Percentiles rank a stretch among this genome's conserved stretches.
Evolutionary conservation across 1,140 invertebrate genomes (phyloP).

Genomic region (Drosophila nannoptera): DNA sequence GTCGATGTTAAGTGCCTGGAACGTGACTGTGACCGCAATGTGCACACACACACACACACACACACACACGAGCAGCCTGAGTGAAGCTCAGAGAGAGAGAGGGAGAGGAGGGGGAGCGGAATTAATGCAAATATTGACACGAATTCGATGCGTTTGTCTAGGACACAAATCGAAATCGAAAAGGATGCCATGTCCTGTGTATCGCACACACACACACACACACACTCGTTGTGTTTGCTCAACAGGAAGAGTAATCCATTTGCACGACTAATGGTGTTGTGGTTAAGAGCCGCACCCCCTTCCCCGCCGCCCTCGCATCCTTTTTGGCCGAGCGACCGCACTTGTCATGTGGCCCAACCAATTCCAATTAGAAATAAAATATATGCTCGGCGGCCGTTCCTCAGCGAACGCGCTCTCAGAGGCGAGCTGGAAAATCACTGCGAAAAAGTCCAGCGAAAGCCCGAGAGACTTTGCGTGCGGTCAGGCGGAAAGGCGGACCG

Average conservation of each 20-base stretch:
- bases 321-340: neutral
- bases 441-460: slow-evolving; percentile 24
- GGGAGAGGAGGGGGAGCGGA: slow-evolving; percentile 38
- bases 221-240: slow-evolving; percentile 31
- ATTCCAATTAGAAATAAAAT: slow-evolving; percentile 62
- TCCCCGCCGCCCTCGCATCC: neutral
- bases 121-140: slow-evolving; percentile 74
- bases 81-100: slow-evolving; percentile 25
- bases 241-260: slow-evolving; percentile 42
- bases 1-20: slow-evolving; percentile 16
- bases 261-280: slow-evolving; percentile 63
- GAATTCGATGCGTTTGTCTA: slow-evolving; percentile 58
- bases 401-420: slow-evolving; percentile 8
- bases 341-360: slow-evolving; percentile 10
- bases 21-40: slow-evolving; percentile 39
- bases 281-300: slow-evolving; percentile 37
- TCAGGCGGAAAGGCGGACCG: too few species aligned
- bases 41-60: slow-evolving; percentile 17
- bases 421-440: too few species aligned
- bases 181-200: neutral
- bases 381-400: neutral
- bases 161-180: slow-evolving; percentile 28
- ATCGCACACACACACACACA: neutral
- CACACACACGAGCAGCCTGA: neutral
- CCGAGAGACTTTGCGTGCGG: too few species aligned